phyloP scores from a whole-genome alignment of 2,888 invertebrate genomes.

The Nomada goodeniana region DNA sequence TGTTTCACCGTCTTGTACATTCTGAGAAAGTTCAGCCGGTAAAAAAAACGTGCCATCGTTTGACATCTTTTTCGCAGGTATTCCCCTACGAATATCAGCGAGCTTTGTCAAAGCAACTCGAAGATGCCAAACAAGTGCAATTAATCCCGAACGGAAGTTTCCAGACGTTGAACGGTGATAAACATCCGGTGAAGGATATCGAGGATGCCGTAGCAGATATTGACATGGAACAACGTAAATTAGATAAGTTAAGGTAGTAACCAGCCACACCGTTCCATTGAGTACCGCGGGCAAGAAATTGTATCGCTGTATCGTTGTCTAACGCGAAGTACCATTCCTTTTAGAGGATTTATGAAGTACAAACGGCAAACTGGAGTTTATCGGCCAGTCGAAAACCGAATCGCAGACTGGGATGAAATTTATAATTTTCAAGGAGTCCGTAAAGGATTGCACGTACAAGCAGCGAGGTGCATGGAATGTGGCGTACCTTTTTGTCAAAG shows the following conservation, averaged over 20 bases:
- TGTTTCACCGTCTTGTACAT: too few relatives aligned
- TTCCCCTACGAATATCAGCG: constrained; percentile 99
- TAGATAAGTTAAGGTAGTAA: constrained; percentile 91
- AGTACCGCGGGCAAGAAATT: too few relatives aligned
- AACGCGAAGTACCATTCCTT: background rate
- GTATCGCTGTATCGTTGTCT: too few relatives aligned
- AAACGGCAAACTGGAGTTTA: constrained; percentile 94
- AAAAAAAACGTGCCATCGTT: background rate
- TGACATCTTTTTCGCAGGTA: constrained; percentile 85
- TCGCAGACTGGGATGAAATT: constrained; percentile 98
- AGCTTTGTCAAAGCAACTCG: constrained; percentile 90
- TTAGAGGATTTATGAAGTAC: constrained; percentile 98
- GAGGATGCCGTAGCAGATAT: constrained; percentile 94
- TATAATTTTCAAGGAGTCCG: constrained; percentile 95
- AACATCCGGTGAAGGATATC: constrained; percentile 89
- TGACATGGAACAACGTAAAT: constrained; percentile 91
- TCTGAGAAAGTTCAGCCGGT: too few relatives aligned
- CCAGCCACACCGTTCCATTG: too few relatives aligned
- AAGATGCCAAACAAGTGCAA: constrained; percentile 81
- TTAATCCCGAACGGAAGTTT: constrained; percentile 82
- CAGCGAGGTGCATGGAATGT: constrained; percentile 99
- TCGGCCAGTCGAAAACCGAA: constrained; percentile 92
- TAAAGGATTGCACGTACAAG: constrained; percentile 95
- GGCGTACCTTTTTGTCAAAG: constrained; percentile 99
- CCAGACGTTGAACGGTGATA: constrained; percentile 78